Percentiles rank a stretch among this genome's conserved stretches.
Evolutionary conservation across 2,113 vertebrate genomes (phyloP).

Genomic region (Carettochelys insculpta): DNA sequence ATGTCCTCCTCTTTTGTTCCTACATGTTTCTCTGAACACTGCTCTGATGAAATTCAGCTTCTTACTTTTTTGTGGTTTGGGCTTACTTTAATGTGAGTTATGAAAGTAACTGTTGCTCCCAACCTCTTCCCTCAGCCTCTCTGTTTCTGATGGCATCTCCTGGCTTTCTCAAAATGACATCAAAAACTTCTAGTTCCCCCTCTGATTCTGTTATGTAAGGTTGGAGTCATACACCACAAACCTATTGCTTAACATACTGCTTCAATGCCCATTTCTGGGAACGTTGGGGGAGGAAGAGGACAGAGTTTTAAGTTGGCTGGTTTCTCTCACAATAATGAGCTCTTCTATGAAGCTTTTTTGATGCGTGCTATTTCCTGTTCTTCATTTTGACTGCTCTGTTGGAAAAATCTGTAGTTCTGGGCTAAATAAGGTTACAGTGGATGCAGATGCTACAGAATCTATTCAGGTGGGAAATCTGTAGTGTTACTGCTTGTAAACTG

Average conservation of each 20-base stretch:
- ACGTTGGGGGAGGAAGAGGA: background rate
- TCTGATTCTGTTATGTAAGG: background rate
- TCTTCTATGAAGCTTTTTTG: background rate
- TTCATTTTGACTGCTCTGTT: background rate
- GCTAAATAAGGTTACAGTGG: background rate
- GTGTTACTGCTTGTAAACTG: background rate
- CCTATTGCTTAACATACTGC: background rate
- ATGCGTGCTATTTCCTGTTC: background rate
- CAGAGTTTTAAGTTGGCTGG: background rate
- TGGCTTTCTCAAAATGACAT: background rate
- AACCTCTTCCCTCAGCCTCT: background rate
- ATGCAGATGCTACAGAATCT: background rate
- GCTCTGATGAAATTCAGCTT: background rate
- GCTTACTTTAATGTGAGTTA: constrained; percentile 33
- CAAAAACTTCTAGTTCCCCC: background rate
- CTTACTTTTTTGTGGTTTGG: background rate
- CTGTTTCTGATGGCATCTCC: background rate
- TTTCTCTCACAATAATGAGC: background rate
- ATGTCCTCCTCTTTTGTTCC: background rate
- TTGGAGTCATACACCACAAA: background rate
- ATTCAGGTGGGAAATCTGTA: background rate
- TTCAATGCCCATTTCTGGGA: background rate
- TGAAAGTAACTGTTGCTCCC: constrained; percentile 26
- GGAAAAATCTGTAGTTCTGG: background rate
- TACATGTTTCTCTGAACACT: background rate